Base-by-base conservation (phyloP, 2,888 invertebrate genomes). In the Amphipyra berbera region DNA sequence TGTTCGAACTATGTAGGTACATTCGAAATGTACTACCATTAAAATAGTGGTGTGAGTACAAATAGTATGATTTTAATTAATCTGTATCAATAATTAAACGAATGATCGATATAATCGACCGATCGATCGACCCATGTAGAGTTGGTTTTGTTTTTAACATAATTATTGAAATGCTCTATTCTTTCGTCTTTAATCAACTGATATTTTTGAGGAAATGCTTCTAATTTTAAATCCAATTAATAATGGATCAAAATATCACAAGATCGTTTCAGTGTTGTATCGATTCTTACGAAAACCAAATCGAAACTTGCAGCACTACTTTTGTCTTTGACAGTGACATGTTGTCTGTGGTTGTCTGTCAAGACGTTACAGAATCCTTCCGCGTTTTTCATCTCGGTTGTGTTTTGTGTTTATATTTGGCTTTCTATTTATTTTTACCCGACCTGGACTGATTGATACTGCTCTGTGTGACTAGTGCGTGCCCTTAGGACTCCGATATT, bases 391-490 rank as follows among this genome's bases (percentile, higher is more conserved):
- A 12, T 37, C 15, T 48, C 37, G 48, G 35, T 48, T 48, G 48
- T 48, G 33, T 48, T 48, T 48, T 48, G 10, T 37, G 35, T 37
- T 37, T 48, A 13, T 45, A 35, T 10, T 21, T 21, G 21, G 35
- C 33, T 47, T 47, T 47, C 47, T 37, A 37, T 48, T 48, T 48
- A 48, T 35, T 48, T 47, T 37, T 48, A 48, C 48, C 48, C 14
- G 35, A 47, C 35, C 47, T 47, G 47, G 35, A 47, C 10, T 47
- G 45, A 45, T 45, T 45, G 45, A 45, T 45, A 45, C 45, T 45
- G 45, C 44, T 27, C 21, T 44, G 44, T 44, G 44, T 44, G 44
- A 44, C 44, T 44, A 44, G 44, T 44, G 44, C 44, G 44, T 44
- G 44, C 44, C 44, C 44, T 44, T 44, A 44, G 44, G 44, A 47